Percentiles rank a stretch among this genome's conserved stretches.
Conservation (phyloP, 2,888 invertebrate species). For the Pherbina coryleti region DNA sequence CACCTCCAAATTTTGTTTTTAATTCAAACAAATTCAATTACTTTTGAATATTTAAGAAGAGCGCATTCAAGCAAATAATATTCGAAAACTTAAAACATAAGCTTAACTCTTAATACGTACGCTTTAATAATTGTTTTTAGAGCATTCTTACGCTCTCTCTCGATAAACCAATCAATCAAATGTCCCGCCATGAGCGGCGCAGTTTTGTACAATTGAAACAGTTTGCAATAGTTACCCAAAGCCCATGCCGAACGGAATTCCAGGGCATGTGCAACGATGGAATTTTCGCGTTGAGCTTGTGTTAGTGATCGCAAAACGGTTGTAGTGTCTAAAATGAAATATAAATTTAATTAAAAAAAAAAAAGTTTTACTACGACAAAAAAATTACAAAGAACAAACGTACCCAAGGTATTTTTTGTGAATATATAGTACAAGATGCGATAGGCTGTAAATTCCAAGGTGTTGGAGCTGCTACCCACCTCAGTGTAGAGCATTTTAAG, state of each 20-base stretch:
- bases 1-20: no score
- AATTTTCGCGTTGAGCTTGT: conserved; percentile 81
- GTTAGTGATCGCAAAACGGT: conserved; percentile 88
- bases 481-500: conserved; percentile 93
- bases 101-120: conserved; percentile 79
- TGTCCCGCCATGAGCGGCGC: conserved; percentile 97
- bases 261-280: conserved; percentile 87
- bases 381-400: conserved; percentile 53
- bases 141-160: conserved; percentile 92
- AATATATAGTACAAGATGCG: conserved; percentile 97
- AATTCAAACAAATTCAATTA: no score
- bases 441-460: conserved; percentile 95
- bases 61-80: no score
- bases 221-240: conserved; percentile 89
- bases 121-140: conserved; percentile 94
- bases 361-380: background rate
- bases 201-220: conserved; percentile 89
- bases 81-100: conserved; percentile 12
- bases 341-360: background rate
- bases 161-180: conserved; percentile 98
- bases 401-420: conserved; percentile 97
- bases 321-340: conserved; percentile 81
- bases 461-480: conserved; percentile 78
- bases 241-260: conserved; percentile 94
- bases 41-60: no score